Evolutionary conservation across 1,140 invertebrate genomes (phyloP).

Genomic region (Diploscapter pachys): DNA sequence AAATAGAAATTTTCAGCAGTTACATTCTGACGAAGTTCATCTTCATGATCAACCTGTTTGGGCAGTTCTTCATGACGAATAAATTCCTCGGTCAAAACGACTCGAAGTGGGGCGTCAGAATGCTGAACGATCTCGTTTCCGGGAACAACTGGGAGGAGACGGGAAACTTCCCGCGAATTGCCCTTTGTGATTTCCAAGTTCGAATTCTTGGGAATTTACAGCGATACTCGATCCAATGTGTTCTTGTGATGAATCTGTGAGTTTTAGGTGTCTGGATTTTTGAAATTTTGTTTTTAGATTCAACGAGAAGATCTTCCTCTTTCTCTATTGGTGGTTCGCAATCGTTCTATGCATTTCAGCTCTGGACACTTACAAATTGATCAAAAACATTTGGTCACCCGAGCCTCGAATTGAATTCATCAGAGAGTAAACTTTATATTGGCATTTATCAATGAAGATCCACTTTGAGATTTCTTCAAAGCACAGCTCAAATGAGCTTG

Average conservation of each 20-base stretch:
- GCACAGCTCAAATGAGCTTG: too few relatives aligned
- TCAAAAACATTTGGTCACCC: too few relatives aligned
- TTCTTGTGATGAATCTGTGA: conserved; percentile 45
- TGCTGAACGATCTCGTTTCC: conserved; percentile 47
- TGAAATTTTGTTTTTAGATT: conserved; percentile 14
- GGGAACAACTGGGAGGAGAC: conserved; percentile 52
- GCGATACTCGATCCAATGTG: conserved; percentile 58
- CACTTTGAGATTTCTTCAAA: too few relatives aligned
- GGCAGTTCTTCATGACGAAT: conserved; percentile 64
- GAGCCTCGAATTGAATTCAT: too few relatives aligned
- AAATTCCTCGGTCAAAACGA: conserved; percentile 61
- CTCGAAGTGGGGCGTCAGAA: conserved; percentile 43
- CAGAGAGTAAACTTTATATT: too few relatives aligned
- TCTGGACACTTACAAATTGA: too few relatives aligned
- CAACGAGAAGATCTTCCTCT: conserved; percentile 60
- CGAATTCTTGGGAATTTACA: background rate
- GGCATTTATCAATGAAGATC: too few relatives aligned
- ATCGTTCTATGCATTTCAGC: too few relatives aligned
- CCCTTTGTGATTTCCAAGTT: conserved; percentile 60
- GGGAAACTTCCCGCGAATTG: conserved; percentile 62
- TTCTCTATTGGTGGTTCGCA: conserved; percentile 59
- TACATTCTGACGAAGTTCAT: conserved; percentile 63
- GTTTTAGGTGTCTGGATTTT: background rate
- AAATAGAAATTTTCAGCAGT: conserved; percentile 43
- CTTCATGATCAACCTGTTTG: conserved; percentile 63